Evolutionary conservation across 2,888 invertebrate species (phyloP).

Genomic region (Athripsodes cinereus): DNA sequence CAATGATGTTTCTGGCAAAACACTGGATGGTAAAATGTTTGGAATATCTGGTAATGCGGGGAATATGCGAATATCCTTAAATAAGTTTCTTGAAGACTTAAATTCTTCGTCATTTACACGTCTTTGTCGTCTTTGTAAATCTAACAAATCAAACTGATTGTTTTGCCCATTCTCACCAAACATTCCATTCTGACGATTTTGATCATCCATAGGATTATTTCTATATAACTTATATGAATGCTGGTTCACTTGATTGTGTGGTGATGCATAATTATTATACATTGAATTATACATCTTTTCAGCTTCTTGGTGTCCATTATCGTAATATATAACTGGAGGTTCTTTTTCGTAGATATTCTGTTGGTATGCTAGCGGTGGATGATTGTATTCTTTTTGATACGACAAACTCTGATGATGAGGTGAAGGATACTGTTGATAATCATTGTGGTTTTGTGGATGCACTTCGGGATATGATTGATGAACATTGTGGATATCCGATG

Average conservation of each 20-base stretch:
- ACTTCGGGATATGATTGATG: too few species aligned
- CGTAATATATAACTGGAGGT: not conserved
- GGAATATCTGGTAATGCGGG: conserved; percentile 1
- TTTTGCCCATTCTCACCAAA: too few species aligned
- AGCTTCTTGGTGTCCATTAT: not conserved
- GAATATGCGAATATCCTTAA: not conserved
- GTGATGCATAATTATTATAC: not conserved
- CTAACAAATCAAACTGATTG: too few species aligned
- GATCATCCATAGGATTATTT: not conserved
- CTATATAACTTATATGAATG: not conserved
- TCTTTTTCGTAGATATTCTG: not conserved
- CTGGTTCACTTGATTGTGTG: not conserved
- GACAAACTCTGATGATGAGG: too few species aligned
- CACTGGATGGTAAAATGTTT: not conserved
- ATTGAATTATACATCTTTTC: not conserved
- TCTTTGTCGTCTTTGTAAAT: not conserved
- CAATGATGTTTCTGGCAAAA: not conserved
- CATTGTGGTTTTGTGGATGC: too few species aligned
- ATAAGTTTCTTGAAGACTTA: not conserved
- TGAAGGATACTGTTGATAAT: too few species aligned
- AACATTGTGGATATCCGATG: too few species aligned
- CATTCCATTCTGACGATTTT: too few species aligned
- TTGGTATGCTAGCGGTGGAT: not conserved
- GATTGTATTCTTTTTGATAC: not conserved
- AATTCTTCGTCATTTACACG: not conserved